A percentile compares a stretch with the other conserved stretches of the same genome.
These are phyloP conservation scores for Oreochromis niloticus DNA, from an alignment of 2,113 vertebrate species.

Conservation along the genomic window DNA sequence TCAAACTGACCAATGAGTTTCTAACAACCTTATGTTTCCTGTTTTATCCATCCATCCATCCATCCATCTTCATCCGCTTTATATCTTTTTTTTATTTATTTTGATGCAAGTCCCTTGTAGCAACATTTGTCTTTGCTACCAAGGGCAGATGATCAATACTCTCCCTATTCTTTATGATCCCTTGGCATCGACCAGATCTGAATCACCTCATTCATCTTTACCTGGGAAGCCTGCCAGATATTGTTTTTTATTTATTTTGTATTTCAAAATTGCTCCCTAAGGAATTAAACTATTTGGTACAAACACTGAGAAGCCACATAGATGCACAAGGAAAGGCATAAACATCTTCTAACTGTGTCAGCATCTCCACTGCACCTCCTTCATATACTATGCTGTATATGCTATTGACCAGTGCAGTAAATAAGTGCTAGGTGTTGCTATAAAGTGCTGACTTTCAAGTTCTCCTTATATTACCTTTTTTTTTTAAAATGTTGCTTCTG, in stretches of 20 bases:
- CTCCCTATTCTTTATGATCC: constrained; percentile 30
- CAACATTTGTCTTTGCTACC: constrained; percentile 16
- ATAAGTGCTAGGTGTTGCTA: background rate
- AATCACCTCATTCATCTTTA: constrained; percentile 36
- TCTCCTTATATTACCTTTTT: background rate
- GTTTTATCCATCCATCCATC: background rate
- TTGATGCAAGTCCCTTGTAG: background rate
- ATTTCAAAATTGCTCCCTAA: constrained; percentile 1
- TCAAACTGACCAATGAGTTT: background rate
- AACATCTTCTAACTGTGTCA: constrained; percentile 1
- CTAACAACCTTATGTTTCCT: background rate
- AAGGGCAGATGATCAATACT: constrained; percentile 40
- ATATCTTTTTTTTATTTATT: background rate
- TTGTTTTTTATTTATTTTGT: constrained; percentile 1
- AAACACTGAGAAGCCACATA: background rate
- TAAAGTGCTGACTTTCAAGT: constrained; percentile 5
- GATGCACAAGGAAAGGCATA: background rate
- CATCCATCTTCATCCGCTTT: background rate
- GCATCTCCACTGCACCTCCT: background rate
- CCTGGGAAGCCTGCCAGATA: constrained; percentile 12
- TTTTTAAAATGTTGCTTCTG: background rate
- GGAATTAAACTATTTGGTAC: background rate
- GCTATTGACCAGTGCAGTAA: background rate
- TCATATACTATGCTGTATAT: background rate
- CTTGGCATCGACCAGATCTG: background rate